These are phyloP conservation scores for Scaptomyza tumidula DNA, from an alignment of 2,888 invertebrate species.

Conservation along the genomic window DNA sequence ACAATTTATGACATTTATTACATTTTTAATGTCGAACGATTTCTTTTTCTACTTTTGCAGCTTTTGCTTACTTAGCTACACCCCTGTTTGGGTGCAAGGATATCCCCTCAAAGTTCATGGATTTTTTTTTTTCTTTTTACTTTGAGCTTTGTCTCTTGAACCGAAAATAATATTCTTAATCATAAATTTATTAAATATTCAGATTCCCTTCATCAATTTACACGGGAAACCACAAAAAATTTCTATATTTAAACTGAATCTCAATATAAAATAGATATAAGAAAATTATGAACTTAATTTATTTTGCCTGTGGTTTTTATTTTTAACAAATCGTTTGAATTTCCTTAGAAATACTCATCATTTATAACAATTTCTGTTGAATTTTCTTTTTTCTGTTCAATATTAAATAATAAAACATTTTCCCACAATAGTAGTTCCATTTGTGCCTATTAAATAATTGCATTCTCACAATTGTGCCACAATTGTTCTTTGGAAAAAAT, in stretches of 20 bases:
- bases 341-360: too few species aligned
- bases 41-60: not conserved
- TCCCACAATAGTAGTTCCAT: too few species aligned
- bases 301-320: too few species aligned
- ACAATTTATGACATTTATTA: constrained; percentile 77
- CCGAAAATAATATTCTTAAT: not conserved
- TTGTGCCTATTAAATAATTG: not conserved
- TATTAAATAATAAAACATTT: too few species aligned
- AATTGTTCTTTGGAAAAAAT: not conserved
- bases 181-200: too few species aligned
- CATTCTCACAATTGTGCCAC: not conserved
- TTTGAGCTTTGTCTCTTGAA: not conserved
- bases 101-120: not conserved
- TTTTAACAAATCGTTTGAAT: too few species aligned
- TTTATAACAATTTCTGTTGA: too few species aligned
- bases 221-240: too few species aligned
- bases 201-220: too few species aligned
- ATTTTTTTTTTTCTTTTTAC: not conserved
- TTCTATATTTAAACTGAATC: too few species aligned
- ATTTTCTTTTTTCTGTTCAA: not conserved
- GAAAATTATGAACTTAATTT: too few species aligned
- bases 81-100: not conserved
- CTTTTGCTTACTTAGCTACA: not conserved
- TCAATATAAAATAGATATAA: too few species aligned
- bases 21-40: constrained; percentile 52